These are phyloP conservation scores for Oscheius sp. DNA, from an alignment of 2,888 invertebrate genomes.

Conservation along the genomic window DNA sequence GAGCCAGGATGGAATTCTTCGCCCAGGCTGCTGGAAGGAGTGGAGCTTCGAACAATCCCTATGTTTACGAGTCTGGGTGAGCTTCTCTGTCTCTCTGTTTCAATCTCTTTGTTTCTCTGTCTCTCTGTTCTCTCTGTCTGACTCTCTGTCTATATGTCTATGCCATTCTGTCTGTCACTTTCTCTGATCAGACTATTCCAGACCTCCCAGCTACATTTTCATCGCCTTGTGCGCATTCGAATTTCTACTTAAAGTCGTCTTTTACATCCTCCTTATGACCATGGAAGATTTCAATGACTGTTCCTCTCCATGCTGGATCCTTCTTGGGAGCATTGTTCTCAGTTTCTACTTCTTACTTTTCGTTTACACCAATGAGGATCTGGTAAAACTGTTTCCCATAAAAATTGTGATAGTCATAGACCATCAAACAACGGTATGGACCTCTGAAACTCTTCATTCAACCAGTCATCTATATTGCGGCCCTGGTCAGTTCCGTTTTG, in stretches of 20 bases:
- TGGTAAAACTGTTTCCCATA: neutral
- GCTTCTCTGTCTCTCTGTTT: neutral
- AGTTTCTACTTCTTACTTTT: slow-evolving; percentile 14
- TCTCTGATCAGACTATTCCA: neutral
- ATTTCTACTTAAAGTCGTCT: slow-evolving; percentile 6
- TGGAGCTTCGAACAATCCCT: slow-evolving; percentile 2
- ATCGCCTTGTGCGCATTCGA: slow-evolving; percentile 7
- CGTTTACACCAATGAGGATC: slow-evolving; percentile 11
- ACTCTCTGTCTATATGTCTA: too few relatives aligned
- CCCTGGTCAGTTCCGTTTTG: slow-evolving; percentile 3
- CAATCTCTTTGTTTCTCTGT: neutral
- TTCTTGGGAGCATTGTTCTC: neutral
- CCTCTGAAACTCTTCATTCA: slow-evolving; percentile 2
- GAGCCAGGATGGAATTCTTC: slow-evolving; percentile 4
- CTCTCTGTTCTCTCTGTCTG: too few relatives aligned
- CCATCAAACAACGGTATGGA: slow-evolving; percentile 1
- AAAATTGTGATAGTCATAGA: neutral
- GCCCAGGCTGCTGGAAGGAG: slow-evolving; percentile 8
- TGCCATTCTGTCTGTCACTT: too few relatives aligned
- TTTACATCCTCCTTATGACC: slow-evolving; percentile 13
- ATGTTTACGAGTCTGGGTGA: slow-evolving; percentile 12
- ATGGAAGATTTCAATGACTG: slow-evolving; percentile 6
- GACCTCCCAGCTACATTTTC: slow-evolving; percentile 17
- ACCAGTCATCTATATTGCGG: slow-evolving; percentile 9
- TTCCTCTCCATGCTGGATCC: slow-evolving; percentile 10